Conservation (phyloP, 2,797 vertebrate genomes). For the Myotis planiceps region DNA sequence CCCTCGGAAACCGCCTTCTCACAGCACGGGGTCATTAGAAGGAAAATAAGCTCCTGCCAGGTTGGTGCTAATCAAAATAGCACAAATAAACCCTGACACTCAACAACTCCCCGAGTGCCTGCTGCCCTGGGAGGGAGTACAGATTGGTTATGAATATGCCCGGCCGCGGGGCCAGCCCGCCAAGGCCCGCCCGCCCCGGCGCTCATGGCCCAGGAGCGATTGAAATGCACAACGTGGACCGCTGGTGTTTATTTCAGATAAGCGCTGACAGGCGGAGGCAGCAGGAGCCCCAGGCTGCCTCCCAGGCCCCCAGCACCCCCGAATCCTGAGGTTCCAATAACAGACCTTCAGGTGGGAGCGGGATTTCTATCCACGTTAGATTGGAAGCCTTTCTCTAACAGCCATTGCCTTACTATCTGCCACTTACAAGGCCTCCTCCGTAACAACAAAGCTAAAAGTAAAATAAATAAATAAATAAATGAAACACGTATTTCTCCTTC, state of each 20-base stretch:
- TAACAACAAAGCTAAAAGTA: not conserved
- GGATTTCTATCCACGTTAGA: not conserved
- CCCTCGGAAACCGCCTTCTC: slow-evolving; percentile 82
- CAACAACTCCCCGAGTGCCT: slow-evolving; percentile 88
- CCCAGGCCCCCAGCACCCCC: not conserved
- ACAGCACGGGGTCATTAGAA: slow-evolving; percentile 87
- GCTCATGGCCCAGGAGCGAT: slow-evolving; percentile 49
- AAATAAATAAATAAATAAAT: not conserved
- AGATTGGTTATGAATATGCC: slow-evolving; percentile 85
- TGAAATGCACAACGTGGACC: not conserved
- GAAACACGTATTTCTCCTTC: not conserved
- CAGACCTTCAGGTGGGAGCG: accelerated
- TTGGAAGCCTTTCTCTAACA: not conserved
- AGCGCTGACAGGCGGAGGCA: not conserved
- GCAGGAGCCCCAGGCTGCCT: not conserved
- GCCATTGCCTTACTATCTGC: not conserved
- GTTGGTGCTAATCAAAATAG: slow-evolving; percentile 88
- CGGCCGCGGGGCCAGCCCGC: slow-evolving; percentile 27
- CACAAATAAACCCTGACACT: slow-evolving; percentile 90
- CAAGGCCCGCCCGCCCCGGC: slow-evolving; percentile 21
- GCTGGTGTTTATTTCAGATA: slow-evolving; percentile 60
- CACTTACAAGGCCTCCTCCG: not conserved
- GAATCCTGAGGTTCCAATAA: not conserved
- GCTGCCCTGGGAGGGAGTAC: slow-evolving; percentile 80
- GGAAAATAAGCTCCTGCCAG: slow-evolving; percentile 88